Conservation (phyloP, 92 coral and sea anemone species). For the Hydrozoanthus gracilis region DNA sequence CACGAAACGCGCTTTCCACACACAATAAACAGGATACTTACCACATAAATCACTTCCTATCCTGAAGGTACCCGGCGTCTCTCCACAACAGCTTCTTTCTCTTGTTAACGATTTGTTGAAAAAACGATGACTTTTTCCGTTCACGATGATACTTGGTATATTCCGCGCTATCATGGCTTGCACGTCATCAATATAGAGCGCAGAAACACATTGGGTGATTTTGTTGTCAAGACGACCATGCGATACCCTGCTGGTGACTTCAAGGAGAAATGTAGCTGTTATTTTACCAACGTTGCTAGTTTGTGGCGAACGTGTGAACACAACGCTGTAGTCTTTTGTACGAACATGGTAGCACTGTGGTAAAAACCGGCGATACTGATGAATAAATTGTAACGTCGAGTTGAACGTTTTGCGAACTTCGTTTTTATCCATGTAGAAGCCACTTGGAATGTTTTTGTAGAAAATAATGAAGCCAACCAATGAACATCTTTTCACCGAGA, state of each 20-base stretch:
- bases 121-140: background rate
- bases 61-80: background rate
- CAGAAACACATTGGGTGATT: conserved; percentile 25
- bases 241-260: background rate
- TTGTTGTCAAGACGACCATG: background rate
- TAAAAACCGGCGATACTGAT: background rate
- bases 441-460: conserved; percentile 9
- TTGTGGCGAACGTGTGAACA: background rate
- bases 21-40: background rate
- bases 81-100: conserved; percentile 24
- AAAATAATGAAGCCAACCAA: conserved; percentile 8
- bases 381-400: background rate
- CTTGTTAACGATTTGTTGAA: background rate
- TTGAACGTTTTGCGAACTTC: background rate
- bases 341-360: conserved; percentile 13
- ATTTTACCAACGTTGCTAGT: conserved; percentile 5
- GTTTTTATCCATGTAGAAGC: conserved; percentile 2
- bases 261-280: conserved; percentile 14
- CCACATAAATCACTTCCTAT: conserved; percentile 21
- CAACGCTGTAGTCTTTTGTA: background rate
- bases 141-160: conserved; percentile 7
- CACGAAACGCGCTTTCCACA: no score
- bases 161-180: background rate
- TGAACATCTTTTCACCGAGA: conserved; percentile 22
- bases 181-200: background rate